These are phyloP conservation scores for Drosophila planitibia DNA, from an alignment of 2,888 invertebrate species.

Conservation along the genomic window DNA sequence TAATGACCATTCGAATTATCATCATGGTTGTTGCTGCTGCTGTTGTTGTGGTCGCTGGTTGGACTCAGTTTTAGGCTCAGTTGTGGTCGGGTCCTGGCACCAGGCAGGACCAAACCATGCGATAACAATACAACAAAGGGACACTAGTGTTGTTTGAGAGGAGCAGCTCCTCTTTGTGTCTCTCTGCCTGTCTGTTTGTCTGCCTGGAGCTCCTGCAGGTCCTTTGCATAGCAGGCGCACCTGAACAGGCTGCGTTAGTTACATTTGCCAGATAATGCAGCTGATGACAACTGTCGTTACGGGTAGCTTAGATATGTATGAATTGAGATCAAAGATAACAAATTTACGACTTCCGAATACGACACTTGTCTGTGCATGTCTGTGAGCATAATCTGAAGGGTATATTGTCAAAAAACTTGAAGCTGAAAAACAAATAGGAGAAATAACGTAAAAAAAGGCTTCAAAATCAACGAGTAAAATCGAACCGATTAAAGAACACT, in stretches of 20 bases:
- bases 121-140: conserved; percentile 73
- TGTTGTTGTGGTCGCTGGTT: conserved; percentile 17
- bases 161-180: conserved; percentile 9
- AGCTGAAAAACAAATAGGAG: not conserved
- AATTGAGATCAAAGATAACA: conserved; percentile 35
- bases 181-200: conserved; percentile 2
- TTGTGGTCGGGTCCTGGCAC: conserved; percentile 2
- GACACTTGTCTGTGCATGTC: conserved; percentile 8
- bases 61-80: conserved; percentile 3
- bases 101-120: conserved; percentile 43
- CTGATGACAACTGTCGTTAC: conserved; percentile 74
- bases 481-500: rapidly evolving
- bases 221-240: not conserved
- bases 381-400: not conserved
- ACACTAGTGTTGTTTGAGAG: not conserved
- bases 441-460: not conserved
- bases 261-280: conserved; percentile 62
- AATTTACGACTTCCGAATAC: conserved; percentile 33
- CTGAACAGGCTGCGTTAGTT: conserved; percentile 50
- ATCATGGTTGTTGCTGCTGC: conserved; percentile 43
- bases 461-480: not conserved
- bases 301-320: conserved; percentile 40
- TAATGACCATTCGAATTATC: conserved; percentile 85
- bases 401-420: not conserved
- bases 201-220: not conserved